Percentiles rank a stretch among this genome's conserved stretches.
phyloP scores from a whole-genome alignment of 1,140 invertebrate genomes.

The Drosophila elegans region DNA sequence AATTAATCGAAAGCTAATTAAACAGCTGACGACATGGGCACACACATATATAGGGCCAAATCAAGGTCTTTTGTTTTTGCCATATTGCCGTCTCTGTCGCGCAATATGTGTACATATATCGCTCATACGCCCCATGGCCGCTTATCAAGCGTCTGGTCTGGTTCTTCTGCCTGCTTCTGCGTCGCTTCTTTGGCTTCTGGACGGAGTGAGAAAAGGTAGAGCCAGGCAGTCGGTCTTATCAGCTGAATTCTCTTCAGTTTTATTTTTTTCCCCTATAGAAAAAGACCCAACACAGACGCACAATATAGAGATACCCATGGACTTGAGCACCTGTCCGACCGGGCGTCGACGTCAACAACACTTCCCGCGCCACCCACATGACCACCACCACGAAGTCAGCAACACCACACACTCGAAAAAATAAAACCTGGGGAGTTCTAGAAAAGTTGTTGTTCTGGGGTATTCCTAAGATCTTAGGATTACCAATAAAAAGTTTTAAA shows the following conservation, averaged over 20 bases:
- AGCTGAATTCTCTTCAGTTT: slow-evolving; percentile 17
- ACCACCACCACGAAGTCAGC: slow-evolving; percentile 27
- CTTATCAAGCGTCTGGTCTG: slow-evolving; percentile 53
- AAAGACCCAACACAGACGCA: slow-evolving; percentile 23
- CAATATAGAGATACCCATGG: slow-evolving; percentile 43
- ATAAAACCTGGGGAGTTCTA: neutral
- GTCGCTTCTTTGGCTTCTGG: slow-evolving; percentile 46
- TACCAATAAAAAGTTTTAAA: too few species aligned
- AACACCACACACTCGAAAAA: slow-evolving; percentile 9
- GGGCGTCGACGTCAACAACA: slow-evolving; percentile 40
- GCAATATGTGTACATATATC: slow-evolving; percentile 24
- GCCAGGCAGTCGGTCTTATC: slow-evolving; percentile 48
- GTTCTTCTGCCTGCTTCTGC: slow-evolving; percentile 43
- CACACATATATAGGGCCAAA: slow-evolving; percentile 31
- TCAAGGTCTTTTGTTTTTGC: slow-evolving; percentile 59
- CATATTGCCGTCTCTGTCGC: slow-evolving; percentile 9
- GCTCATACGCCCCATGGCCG: slow-evolving; percentile 43
- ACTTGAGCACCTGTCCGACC: slow-evolving; percentile 54
- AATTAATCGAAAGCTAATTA: slow-evolving; percentile 79
- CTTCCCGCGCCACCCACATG: slow-evolving; percentile 58
- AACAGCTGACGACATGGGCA: slow-evolving; percentile 63
- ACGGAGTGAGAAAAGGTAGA: slow-evolving; percentile 12
- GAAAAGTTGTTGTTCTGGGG: too few species aligned
- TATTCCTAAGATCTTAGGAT: too few species aligned
- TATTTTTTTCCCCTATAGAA: neutral